These are phyloP conservation scores for Crotalus horridus DNA, from an alignment of 2,113 vertebrate species.

Conservation along the genomic window DNA sequence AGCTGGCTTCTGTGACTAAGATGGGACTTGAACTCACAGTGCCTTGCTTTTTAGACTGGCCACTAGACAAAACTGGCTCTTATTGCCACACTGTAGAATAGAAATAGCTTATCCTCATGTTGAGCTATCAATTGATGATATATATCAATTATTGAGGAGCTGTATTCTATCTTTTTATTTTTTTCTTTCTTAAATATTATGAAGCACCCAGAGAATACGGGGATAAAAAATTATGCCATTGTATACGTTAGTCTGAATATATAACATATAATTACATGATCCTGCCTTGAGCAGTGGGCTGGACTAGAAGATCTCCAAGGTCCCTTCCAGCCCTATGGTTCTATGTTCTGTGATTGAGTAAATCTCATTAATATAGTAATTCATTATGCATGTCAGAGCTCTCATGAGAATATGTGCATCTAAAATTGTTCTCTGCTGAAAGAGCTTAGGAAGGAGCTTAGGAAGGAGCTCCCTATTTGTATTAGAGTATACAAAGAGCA, in stretches of 20 bases:
- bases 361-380: background rate
- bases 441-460: background rate
- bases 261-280: background rate
- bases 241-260: slow-evolving; percentile 25
- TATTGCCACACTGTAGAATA: slow-evolving; percentile 32
- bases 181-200: slow-evolving; percentile 4
- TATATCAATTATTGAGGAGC: background rate
- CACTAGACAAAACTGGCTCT: background rate
- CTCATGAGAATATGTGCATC: background rate
- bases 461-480: background rate
- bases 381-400: background rate
- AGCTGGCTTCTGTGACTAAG: background rate
- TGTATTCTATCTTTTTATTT: background rate
- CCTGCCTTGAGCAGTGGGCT: background rate
- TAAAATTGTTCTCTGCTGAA: background rate
- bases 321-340: background rate
- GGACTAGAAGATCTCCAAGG: background rate
- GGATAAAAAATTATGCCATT: background rate
- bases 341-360: background rate
- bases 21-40: background rate
- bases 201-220: background rate
- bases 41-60: background rate
- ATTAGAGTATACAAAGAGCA: background rate
- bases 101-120: slow-evolving; percentile 29
- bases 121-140: background rate